phyloP scores from a whole-genome alignment of 2,797 vertebrate genomes.

The Morus bassanus region DNA sequence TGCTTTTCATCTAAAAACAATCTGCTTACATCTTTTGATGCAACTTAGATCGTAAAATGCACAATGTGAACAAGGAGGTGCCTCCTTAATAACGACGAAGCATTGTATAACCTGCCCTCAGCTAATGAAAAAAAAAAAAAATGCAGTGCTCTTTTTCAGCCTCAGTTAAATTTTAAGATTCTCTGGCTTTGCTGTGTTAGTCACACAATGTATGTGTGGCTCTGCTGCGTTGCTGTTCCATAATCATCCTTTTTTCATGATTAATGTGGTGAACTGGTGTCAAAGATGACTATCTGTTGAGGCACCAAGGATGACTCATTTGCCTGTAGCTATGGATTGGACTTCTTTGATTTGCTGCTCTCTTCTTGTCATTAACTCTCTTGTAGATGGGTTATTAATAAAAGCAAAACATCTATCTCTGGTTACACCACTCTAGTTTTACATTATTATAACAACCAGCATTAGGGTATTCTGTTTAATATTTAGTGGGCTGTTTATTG shows the following conservation, averaged over 20 bases:
- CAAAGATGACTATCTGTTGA: neutral
- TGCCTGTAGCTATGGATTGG: neutral
- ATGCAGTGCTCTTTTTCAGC: neutral
- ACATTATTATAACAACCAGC: neutral
- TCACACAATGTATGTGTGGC: neutral
- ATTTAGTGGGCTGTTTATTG: neutral
- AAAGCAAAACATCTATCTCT: neutral
- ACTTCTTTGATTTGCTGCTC: neutral
- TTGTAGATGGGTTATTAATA: neutral
- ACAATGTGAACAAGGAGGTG: neutral
- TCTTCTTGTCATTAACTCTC: neutral
- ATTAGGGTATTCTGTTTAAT: neutral
- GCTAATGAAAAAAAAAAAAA: neutral
- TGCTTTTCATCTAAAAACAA: neutral
- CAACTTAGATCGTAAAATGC: neutral
- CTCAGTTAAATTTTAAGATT: neutral
- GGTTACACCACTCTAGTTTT: neutral
- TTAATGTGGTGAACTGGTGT: neutral
- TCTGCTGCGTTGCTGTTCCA: neutral
- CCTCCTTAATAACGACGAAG: neutral
- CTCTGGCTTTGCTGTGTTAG: neutral
- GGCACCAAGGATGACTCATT: neutral
- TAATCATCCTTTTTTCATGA: neutral
- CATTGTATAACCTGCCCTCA: neutral
- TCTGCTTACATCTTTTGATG: neutral